Conservation (phyloP, 2,888 invertebrate species). For the Morpho helenor region DNA sequence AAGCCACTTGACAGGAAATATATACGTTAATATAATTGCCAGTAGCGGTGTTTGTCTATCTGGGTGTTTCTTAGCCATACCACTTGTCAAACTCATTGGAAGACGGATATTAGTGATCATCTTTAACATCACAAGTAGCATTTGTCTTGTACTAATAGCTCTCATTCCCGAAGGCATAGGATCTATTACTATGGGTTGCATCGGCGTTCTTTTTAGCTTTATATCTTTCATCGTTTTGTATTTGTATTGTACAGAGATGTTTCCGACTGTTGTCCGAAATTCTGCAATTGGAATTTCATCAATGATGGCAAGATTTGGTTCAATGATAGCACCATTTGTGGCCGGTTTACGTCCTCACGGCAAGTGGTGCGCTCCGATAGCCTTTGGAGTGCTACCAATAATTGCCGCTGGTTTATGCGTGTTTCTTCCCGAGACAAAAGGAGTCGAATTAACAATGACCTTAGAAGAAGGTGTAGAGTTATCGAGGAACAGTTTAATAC, state of each 20-base stretch:
- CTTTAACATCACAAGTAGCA: constrained; percentile 77
- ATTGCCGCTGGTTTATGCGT: constrained; percentile 81
- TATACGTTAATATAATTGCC: constrained; percentile 88
- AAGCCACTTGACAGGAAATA: constrained; percentile 85
- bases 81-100: constrained; percentile 81
- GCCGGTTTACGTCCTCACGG: constrained; percentile 77
- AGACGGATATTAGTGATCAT: constrained; percentile 80
- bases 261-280: constrained; percentile 92
- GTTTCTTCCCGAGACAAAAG: constrained; percentile 87
- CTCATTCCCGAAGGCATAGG: constrained; percentile 63
- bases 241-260: constrained; percentile 82
- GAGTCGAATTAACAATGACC: constrained; percentile 85
- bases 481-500: neutral
- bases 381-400: constrained; percentile 84
- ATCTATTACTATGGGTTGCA: constrained; percentile 81
- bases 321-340: constrained; percentile 90
- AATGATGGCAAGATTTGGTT: constrained; percentile 90
- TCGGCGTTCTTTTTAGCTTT: constrained; percentile 88
- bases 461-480: constrained; percentile 84
- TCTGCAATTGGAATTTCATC: constrained; percentile 91
- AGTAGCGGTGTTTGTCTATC: constrained; percentile 81
- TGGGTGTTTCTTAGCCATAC: constrained; percentile 80
- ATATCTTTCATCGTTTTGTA: constrained; percentile 85
- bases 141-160: constrained; percentile 81
- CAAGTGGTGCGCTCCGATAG: constrained; percentile 83